phyloP scores from a whole-genome alignment of 2,888 invertebrate species.

The Odontocerum albicorne region DNA sequence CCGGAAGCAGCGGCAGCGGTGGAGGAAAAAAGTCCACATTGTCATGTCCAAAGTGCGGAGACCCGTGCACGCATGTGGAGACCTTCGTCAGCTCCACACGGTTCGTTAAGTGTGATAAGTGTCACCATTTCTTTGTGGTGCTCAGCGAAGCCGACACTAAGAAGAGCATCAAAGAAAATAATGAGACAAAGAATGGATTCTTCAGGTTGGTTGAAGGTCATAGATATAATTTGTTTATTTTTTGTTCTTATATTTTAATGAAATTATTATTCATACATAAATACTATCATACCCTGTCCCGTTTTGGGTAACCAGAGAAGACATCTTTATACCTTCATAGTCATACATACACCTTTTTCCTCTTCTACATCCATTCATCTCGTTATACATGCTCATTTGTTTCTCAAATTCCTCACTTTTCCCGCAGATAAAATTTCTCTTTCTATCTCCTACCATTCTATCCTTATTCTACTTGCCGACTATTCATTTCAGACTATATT shows the following conservation, averaged over 20 bases:
- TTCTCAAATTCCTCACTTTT: too few species aligned
- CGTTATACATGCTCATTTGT: too few species aligned
- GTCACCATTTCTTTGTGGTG: conserved; percentile 97
- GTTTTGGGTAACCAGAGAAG: background rate
- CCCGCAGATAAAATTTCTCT: too few species aligned
- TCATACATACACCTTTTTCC: too few species aligned
- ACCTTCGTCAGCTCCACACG: conserved; percentile 96
- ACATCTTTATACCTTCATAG: too few species aligned
- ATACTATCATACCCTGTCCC: too few species aligned
- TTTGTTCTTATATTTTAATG: background rate
- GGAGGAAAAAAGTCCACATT: conserved; percentile 75
- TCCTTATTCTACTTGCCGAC: too few species aligned
- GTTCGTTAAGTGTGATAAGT: conserved; percentile 97
- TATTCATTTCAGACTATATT: too few species aligned
- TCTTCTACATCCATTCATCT: too few species aligned
- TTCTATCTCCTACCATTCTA: too few species aligned
- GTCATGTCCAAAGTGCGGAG: conserved; percentile 95
- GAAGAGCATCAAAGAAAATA: conserved; percentile 79
- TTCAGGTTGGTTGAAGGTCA: too few species aligned
- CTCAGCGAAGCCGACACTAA: conserved; percentile 91
- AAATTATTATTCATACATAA: background rate
- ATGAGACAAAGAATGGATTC: conserved; percentile 69
- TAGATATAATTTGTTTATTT: too few species aligned
- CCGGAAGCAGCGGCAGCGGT: conserved; percentile 47
- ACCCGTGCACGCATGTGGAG: conserved; percentile 96